Evolutionary conservation across 2,888 invertebrate genomes (phyloP), one percentile per base, ranked within the genome.

Genomic region (Ochropleura plecta): DNA sequence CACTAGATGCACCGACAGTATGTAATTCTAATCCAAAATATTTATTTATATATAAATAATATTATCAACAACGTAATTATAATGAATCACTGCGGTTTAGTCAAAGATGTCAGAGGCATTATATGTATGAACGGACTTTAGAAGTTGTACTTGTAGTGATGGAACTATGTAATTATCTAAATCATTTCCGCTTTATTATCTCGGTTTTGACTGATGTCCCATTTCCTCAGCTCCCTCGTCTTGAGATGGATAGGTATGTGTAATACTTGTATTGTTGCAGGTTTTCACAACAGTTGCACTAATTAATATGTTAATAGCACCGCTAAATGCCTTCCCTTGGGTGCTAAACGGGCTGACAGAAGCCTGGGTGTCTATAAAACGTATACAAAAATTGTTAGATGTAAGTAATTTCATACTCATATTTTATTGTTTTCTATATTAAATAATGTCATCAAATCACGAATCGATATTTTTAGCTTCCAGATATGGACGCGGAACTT

Each of bases 321-420:
- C 99, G 0, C 94, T 99, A 76, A 99, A 99, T 95, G 99, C 99
- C 0, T 99, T 99, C 93, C 99, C 99, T 0, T 99, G 99, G 99
- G 99, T 99, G 5, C 95, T 99, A 40, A 99, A 99, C 94, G 99
- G 99, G 0, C 95, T 99, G 5, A 98, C 99, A 62, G 99, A 99
- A 94, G 99, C 99, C 0, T 99, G 98, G 98, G 98, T 99, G 0
- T 99, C 99, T 0, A 94, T 99, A 9, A 98, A 98, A 92, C 97
- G 99, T 84, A 98, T 99, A 55, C 98, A 99, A 92, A 97, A 97
- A 89, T 97, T 99, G 67, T 92, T 99, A 82, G 97, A 98, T 93
- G 98, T 98, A 95, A 96, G 97, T 94, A 4, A 65, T 14, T 60
- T 49, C 60, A 14, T 55, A 63, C 20, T n/a, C 0, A 48, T 44